Evolutionary conservation across 2,888 invertebrate species (phyloP).

Genomic region (Hypomecis punctinalis): DNA sequence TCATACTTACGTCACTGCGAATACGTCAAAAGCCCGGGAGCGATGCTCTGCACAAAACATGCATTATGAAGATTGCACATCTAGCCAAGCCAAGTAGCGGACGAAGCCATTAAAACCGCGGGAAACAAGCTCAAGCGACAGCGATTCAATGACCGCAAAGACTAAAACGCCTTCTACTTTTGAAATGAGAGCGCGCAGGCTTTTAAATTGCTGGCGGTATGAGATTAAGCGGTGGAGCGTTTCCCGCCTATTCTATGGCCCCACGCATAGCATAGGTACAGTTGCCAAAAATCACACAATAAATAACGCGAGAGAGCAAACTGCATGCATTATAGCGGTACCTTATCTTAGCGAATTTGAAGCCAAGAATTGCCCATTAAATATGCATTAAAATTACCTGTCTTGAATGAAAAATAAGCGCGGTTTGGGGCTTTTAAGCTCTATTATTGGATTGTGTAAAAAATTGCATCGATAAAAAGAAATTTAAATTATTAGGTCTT

Average conservation of each 20-base stretch:
- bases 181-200: background rate
- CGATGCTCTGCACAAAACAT: constrained; percentile 71
- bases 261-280: constrained; percentile 50
- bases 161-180: background rate
- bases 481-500: constrained; percentile 11
- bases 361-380: constrained; percentile 85
- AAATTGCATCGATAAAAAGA: constrained; percentile 43
- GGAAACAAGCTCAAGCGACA: constrained; percentile 23
- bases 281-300: constrained; percentile 85
- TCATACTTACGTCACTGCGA: constrained; percentile 48
- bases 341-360: constrained; percentile 84
- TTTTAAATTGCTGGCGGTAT: background rate
- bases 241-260: constrained; percentile 27
- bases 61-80: constrained; percentile 85
- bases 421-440: constrained; percentile 54
- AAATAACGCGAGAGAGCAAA: constrained; percentile 80
- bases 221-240: background rate
- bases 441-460: constrained; percentile 49
- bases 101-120: constrained; percentile 32
- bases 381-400: constrained; percentile 86
- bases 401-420: constrained; percentile 74
- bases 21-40: constrained; percentile 56
- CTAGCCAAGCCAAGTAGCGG: constrained; percentile 79
- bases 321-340: constrained; percentile 83
- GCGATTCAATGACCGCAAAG: constrained; percentile 10